Evolutionary conservation across 2,888 invertebrate genomes (phyloP).

Genomic region (Ferrisia virgata): DNA sequence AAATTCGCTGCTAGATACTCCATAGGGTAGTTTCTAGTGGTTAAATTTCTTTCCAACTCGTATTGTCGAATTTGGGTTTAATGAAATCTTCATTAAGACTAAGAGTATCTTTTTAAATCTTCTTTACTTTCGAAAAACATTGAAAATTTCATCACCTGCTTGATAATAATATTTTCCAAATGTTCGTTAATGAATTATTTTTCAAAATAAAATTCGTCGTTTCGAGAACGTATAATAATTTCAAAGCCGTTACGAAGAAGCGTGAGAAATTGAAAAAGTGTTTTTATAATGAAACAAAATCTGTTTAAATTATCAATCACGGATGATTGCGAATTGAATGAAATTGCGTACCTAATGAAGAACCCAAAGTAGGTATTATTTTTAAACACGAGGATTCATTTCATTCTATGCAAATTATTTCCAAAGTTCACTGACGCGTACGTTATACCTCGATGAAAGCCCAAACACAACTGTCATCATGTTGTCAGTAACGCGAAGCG

Average conservation of each 20-base stretch:
- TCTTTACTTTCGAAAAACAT: not conserved
- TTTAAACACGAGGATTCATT: not conserved
- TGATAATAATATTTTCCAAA: not conserved
- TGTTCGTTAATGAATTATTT: not conserved
- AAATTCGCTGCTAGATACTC: not conserved
- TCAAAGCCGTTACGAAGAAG: not conserved
- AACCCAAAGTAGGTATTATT: not conserved
- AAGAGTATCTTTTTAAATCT: too few species aligned
- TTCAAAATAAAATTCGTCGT: not conserved
- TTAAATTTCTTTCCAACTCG: not conserved
- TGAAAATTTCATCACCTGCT: not conserved
- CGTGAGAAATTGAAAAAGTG: not conserved
- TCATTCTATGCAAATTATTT: not conserved
- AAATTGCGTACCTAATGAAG: not conserved
- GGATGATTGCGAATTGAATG: not conserved
- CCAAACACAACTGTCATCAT: not conserved
- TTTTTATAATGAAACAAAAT: not conserved
- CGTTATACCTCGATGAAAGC: not conserved
- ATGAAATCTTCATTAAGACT: too few species aligned
- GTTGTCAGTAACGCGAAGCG: not conserved
- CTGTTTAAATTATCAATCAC: not conserved
- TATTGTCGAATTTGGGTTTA: too few species aligned
- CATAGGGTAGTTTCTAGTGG: not conserved
- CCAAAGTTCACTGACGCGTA: not conserved
- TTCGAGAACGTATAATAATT: too few species aligned